Conservation (phyloP, 2,797 vertebrate species). For the Xyrichtys novacula region DNA sequence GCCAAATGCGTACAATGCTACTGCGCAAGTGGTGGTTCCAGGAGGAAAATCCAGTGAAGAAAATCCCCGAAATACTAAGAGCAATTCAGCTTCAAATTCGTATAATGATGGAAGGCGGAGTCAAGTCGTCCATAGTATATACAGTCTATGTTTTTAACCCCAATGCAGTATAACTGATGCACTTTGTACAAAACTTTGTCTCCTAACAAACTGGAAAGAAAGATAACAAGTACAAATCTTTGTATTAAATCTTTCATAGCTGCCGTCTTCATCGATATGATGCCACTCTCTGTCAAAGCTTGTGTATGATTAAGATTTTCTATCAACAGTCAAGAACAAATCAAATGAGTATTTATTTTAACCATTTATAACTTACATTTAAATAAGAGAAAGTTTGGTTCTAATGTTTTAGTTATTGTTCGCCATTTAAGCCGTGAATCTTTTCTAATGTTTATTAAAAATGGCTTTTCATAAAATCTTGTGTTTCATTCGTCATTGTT, state of each 20-base stretch:
- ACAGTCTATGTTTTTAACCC: conserved; percentile 36
- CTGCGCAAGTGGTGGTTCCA: no score
- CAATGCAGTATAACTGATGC: conserved; percentile 51
- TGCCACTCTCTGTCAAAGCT: conserved; percentile 45
- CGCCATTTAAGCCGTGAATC: conserved; percentile 47
- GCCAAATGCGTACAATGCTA: no score
- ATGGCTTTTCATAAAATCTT: conserved; percentile 56
- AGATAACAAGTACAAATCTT: conserved; percentile 28
- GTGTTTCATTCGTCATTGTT: conserved; percentile 28
- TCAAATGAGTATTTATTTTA: conserved; percentile 82
- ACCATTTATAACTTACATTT: conserved; percentile 66
- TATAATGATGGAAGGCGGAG: no score
- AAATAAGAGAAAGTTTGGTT: conserved; percentile 51
- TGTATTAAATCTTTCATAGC: conserved; percentile 39
- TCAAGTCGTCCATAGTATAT: no score
- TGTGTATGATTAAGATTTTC: conserved; percentile 42
- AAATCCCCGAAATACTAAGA: no score
- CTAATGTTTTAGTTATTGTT: conserved; percentile 51
- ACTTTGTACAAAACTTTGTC: conserved; percentile 66
- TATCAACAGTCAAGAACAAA: conserved; percentile 52
- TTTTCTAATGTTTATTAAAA: conserved; percentile 73
- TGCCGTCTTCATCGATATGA: conserved; percentile 34
- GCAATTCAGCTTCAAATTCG: no score
- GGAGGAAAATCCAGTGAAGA: no score
- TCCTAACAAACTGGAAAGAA: conserved; percentile 37